These are phyloP conservation scores for Crotalus tigris DNA, from an alignment of 2,113 vertebrate genomes.

Conservation along the genomic window DNA sequence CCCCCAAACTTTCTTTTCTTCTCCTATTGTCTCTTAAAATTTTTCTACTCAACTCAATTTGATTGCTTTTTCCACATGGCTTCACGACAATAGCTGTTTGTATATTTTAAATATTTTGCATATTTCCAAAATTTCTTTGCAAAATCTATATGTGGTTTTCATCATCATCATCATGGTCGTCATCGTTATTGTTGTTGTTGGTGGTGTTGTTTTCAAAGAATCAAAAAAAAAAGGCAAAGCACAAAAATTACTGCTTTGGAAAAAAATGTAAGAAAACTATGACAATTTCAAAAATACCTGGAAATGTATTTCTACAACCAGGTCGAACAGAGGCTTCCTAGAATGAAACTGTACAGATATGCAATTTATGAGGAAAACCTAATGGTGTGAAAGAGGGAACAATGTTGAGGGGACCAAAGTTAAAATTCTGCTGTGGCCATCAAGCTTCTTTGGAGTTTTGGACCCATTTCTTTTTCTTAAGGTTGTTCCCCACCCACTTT, in stretches of 20 bases:
- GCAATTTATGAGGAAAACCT: background rate
- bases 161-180: background rate
- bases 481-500: background rate
- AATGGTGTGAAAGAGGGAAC: background rate
- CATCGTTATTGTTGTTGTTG: background rate
- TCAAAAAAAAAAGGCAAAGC: background rate
- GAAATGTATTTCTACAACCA: background rate
- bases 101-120: background rate
- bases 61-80: background rate
- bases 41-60: background rate
- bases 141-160: background rate
- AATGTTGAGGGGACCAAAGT: background rate
- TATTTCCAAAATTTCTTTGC: background rate
- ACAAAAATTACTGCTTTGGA: background rate
- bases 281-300: background rate
- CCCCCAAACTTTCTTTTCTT: background rate
- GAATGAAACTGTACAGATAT: background rate
- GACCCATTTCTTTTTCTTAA: background rate
- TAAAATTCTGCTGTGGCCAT: background rate
- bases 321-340: background rate
- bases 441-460: background rate
- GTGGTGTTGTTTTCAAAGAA: too few relatives aligned
- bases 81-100: background rate
- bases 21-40: background rate
- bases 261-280: background rate